Evolutionary conservation across 2,113 vertebrate genomes (phyloP).

Genomic region (Polypterus bichir): DNA sequence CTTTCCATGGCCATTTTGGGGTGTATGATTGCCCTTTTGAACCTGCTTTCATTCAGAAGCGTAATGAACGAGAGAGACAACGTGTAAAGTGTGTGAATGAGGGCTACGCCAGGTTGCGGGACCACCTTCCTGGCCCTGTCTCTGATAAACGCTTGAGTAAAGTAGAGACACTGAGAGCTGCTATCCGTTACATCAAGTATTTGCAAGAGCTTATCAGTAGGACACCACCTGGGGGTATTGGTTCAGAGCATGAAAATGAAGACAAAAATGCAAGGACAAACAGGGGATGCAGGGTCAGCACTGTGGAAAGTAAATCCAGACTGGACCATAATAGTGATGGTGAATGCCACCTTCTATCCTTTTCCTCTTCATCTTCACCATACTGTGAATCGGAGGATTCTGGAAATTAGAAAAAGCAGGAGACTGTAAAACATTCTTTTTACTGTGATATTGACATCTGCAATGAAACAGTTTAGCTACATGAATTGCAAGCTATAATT

Average conservation of each 20-base stretch:
- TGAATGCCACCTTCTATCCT: slow-evolving; percentile 10
- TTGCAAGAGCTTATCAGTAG: slow-evolving; percentile 55
- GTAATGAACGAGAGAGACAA: slow-evolving; percentile 70
- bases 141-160: slow-evolving; percentile 62
- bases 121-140: slow-evolving; percentile 52
- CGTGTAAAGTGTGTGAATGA: slow-evolving; percentile 67
- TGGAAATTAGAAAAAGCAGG: slow-evolving; percentile 3
- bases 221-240: slow-evolving; percentile 6
- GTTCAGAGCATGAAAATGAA: neutral
- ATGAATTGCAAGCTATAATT: too few species aligned
- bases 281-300: neutral
- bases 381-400: slow-evolving; percentile 30
- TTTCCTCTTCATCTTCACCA: slow-evolving; percentile 24
- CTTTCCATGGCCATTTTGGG: slow-evolving; percentile 47
- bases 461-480: too few species aligned
- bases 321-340: slow-evolving; percentile 15
- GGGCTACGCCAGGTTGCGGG: slow-evolving; percentile 61
- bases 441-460: too few species aligned
- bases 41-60: slow-evolving; percentile 66
- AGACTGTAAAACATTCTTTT: too few species aligned
- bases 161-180: slow-evolving; percentile 67
- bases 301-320: slow-evolving; percentile 13
- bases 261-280: neutral
- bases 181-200: slow-evolving; percentile 68
- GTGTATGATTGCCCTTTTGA: slow-evolving; percentile 60